A percentile compares a stretch with the other conserved stretches of the same genome.
These are phyloP conservation scores for Gulo gulo DNA, from an alignment of 2,113 vertebrate species.

Conservation along the genomic window DNA sequence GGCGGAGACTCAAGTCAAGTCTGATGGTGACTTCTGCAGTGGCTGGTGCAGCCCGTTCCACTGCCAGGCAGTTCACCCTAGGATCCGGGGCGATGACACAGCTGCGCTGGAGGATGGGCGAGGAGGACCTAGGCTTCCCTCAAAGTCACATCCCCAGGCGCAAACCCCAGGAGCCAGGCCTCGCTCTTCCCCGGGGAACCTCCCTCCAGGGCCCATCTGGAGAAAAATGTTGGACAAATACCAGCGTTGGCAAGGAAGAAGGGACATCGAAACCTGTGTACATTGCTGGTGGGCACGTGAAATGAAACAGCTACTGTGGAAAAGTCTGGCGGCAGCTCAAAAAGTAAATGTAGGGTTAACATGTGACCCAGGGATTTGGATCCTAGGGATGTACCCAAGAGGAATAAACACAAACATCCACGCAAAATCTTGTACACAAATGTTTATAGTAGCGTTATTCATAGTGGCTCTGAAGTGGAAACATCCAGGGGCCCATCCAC, in stretches of 20 bases:
- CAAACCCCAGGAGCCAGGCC: not conserved
- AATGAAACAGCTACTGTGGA: not conserved
- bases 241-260: not conserved
- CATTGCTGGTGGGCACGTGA: not conserved
- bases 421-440: not conserved
- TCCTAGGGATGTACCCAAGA: not conserved
- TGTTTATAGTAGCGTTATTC: not conserved
- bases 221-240: not conserved
- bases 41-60: not conserved
- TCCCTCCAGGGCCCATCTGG: not conserved
- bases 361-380: not conserved
- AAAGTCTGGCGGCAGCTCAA: not conserved
- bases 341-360: not conserved
- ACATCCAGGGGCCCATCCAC: not conserved
- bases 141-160: not conserved
- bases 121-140: not conserved
- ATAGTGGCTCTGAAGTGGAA: not conserved
- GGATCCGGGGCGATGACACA: not conserved
- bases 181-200: not conserved
- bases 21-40: not conserved
- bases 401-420: not conserved
- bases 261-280: rapidly evolving
- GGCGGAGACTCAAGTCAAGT: conserved; percentile 8
- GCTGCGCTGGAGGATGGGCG: not conserved
- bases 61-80: not conserved